A percentile compares a stretch with the other conserved stretches of the same genome.
Conservation (phyloP, 2,797 vertebrate species). For the Lepilemur septentrionalis region DNA sequence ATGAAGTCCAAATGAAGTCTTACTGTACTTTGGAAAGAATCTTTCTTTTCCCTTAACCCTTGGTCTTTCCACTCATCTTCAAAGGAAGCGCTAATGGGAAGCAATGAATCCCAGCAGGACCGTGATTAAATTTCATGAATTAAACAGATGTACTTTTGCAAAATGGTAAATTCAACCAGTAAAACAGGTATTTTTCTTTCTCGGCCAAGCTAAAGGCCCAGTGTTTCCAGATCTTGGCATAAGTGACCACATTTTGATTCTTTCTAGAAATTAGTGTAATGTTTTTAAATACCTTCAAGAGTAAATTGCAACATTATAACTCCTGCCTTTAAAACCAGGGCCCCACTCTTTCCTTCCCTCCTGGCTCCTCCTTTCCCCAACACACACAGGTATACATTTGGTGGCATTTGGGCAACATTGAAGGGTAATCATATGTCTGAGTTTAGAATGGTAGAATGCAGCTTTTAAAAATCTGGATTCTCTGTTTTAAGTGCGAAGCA, state of each 20-base stretch:
- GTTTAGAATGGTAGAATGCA: background rate
- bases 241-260: conserved; percentile 23
- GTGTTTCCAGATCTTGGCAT: conserved; percentile 27
- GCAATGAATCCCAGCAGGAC: conserved; percentile 68
- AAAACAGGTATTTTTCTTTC: conserved; percentile 70
- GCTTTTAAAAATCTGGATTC: conserved; percentile 34
- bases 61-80: conserved; percentile 61
- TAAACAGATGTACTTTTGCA: conserved; percentile 65
- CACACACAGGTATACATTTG: background rate
- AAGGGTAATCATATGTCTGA: background rate
- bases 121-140: conserved; percentile 76
- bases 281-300: conserved; percentile 46
- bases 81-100: conserved; percentile 70
- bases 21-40: conserved; percentile 48
- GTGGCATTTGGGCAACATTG: background rate
- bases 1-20: conserved; percentile 73
- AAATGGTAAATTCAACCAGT: conserved; percentile 72
- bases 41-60: conserved; percentile 61
- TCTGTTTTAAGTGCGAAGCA: conserved; percentile 51
- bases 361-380: no score
- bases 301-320: conserved; percentile 9
- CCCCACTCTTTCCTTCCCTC: background rate
- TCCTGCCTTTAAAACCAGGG: conserved; percentile 23
- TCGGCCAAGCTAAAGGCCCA: conserved; percentile 39
- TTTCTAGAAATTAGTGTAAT: background rate